Evolutionary conservation across 2,888 invertebrate genomes (phyloP).

Genomic region (Halocaridina rubra): DNA sequence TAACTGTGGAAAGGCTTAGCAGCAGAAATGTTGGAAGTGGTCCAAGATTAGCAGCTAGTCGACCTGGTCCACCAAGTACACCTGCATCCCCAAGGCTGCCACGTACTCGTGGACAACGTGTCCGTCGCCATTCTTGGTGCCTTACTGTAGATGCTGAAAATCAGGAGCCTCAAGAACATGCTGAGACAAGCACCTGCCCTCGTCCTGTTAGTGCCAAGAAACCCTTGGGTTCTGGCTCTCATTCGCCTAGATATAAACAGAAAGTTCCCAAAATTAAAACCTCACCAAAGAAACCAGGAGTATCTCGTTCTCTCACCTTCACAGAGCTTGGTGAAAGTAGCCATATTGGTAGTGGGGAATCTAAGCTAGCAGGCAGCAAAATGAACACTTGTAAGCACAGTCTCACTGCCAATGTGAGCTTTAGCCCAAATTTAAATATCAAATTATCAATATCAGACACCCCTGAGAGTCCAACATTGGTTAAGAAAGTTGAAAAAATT

Average conservation of each 20-base stretch:
- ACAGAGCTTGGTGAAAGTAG: slow-evolving; percentile 58
- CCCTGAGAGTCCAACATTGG: slow-evolving; percentile 52
- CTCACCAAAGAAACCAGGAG: slow-evolving; percentile 45
- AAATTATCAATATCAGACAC: slow-evolving; percentile 58
- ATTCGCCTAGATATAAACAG: slow-evolving; percentile 35
- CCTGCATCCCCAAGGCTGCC: slow-evolving; percentile 54
- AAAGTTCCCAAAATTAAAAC: slow-evolving; percentile 53
- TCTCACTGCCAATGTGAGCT: slow-evolving; percentile 48
- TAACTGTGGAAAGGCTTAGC: slow-evolving; percentile 31
- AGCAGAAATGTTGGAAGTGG: slow-evolving; percentile 25
- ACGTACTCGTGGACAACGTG: slow-evolving; percentile 50
- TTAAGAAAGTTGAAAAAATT: slow-evolving; percentile 57
- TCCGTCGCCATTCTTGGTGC: slow-evolving; percentile 53
- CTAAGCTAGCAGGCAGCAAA: slow-evolving; percentile 39
- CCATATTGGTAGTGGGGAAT: slow-evolving; percentile 34
- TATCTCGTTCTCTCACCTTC: slow-evolving; percentile 48
- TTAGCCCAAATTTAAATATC: slow-evolving; percentile 55
- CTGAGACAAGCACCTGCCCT: slow-evolving; percentile 27
- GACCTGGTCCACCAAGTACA: slow-evolving; percentile 50
- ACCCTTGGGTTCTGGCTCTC: slow-evolving; percentile 37
- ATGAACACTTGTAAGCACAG: slow-evolving; percentile 56
- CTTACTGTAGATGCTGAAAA: slow-evolving; percentile 59
- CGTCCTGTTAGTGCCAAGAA: slow-evolving; percentile 51
- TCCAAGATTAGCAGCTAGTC: slow-evolving; percentile 23
- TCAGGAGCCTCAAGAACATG: slow-evolving; percentile 36